phyloP scores from a whole-genome alignment of 2,113 vertebrate species.

The Corvus moneduloides region DNA sequence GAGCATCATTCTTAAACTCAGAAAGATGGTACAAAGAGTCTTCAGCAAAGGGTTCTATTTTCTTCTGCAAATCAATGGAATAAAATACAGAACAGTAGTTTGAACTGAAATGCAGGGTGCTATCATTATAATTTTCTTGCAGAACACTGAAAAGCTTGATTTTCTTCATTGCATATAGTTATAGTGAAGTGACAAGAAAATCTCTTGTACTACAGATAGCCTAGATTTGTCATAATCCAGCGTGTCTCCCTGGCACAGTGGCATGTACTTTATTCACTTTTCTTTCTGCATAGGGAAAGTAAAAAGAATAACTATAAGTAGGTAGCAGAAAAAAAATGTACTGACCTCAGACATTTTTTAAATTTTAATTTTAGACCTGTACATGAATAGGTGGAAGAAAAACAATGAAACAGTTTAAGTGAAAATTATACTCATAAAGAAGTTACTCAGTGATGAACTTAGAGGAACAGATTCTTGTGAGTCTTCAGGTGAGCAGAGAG shows the following conservation, averaged over 20 bases:
- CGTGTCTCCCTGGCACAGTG: neutral
- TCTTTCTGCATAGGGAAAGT: neutral
- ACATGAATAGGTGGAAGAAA: neutral
- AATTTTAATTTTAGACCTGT: neutral
- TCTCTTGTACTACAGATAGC: slow-evolving; percentile 37
- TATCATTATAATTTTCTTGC: neutral
- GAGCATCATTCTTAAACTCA: slow-evolving; percentile 11
- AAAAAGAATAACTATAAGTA: neutral
- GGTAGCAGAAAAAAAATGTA: neutral
- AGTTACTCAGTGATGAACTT: neutral
- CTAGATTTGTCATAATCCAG: slow-evolving; percentile 43
- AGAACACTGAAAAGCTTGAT: slow-evolving; percentile 16
- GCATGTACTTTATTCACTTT: slow-evolving; percentile 25
- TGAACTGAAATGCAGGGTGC: neutral
- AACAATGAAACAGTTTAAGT: neutral
- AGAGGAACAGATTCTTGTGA: neutral
- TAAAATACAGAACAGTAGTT: neutral
- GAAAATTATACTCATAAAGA: neutral
- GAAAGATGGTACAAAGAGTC: neutral
- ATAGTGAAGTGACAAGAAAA: slow-evolving; percentile 33
- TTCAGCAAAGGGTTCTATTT: slow-evolving; percentile 24
- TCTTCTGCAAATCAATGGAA: neutral
- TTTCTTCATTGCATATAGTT: neutral
- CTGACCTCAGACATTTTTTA: neutral
- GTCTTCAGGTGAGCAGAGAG: neutral